Base-by-base conservation (phyloP, 92 coral and sea anemone species). In the Pocillopora grandis region DNA sequence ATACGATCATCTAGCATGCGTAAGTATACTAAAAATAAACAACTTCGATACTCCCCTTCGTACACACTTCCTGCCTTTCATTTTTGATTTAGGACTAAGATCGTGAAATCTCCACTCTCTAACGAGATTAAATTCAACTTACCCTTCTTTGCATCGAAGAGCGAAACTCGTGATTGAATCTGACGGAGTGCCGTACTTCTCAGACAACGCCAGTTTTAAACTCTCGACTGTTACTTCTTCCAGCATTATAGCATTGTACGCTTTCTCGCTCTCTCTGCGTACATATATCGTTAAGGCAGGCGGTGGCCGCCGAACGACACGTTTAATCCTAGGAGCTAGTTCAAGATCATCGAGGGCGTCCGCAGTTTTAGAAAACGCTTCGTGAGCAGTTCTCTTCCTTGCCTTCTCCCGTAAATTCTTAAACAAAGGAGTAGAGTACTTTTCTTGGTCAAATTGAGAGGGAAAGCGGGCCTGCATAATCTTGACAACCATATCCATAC, bases 251-350 rank as follows among this genome's bases (percentile, higher is more conserved):
- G 98, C 98, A 88, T 94, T 85, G 63, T 92, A 92, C 18, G 98
- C 98, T 83, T 94, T 94, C 83, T 94, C 95, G 68, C 85, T 89
- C 74, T 94, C 95, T 87, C 89, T 84, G 80, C 98, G 92, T 14
- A 94, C 95, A 77, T 94, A 94, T 42, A 94, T 80, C 84, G 95
- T 92, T 49, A 94, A 76, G 13, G 89, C 75, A 55, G 98, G 98
- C 58, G 98, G 98, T 21, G 98, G 98, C 67, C 98, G 93, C 58
- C 98, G 89, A 10, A 87, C 89, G 35, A 90, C 95, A 85, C 93
- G 84, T 82, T 94, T 94, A 78, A 80, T 86, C 75, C 87, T 81
- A 58, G 98, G 98, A 18, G 92, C 86, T 75, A 94, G 89, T 60
- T 87, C 93, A 65, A 92, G 95, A 62, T 94, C 93, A 85, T 92